Evolutionary conservation across 2,888 invertebrate species (phyloP).

Genomic region (Calameuta idolon): DNA sequence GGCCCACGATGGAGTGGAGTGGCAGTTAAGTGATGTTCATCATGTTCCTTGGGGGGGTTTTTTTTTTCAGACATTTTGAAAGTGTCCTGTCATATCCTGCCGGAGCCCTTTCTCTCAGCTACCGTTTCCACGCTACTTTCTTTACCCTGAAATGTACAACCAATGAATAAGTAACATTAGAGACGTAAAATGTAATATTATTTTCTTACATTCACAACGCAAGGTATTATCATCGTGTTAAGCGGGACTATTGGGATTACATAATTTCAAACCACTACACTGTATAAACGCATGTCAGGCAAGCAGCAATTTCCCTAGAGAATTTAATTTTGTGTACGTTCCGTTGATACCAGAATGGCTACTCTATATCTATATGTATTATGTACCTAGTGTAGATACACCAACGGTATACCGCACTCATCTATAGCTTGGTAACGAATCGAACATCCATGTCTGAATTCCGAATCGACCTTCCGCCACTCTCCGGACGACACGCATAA

Average conservation of each 20-base stretch:
- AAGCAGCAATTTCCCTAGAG: background rate
- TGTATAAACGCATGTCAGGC: background rate
- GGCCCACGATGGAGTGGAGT: constrained; percentile 21
- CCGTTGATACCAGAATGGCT: background rate
- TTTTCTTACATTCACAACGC: background rate
- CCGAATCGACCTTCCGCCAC: background rate
- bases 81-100: constrained; percentile 56
- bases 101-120: background rate
- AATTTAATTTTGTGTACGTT: background rate
- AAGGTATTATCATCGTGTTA: background rate
- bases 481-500: background rate
- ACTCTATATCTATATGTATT: background rate
- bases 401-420: background rate
- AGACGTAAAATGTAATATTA: too few relatives aligned
- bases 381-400: background rate
- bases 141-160: background rate
- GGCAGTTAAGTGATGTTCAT: constrained; percentile 26
- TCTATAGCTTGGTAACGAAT: background rate
- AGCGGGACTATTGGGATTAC: background rate
- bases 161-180: background rate
- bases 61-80: constrained; percentile 43
- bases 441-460: background rate
- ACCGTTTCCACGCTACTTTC: background rate
- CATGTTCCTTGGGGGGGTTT: constrained; percentile 24
- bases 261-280: background rate